Base-by-base conservation (phyloP, 2,797 vertebrate genomes). In the Brotula barbata region DNA sequence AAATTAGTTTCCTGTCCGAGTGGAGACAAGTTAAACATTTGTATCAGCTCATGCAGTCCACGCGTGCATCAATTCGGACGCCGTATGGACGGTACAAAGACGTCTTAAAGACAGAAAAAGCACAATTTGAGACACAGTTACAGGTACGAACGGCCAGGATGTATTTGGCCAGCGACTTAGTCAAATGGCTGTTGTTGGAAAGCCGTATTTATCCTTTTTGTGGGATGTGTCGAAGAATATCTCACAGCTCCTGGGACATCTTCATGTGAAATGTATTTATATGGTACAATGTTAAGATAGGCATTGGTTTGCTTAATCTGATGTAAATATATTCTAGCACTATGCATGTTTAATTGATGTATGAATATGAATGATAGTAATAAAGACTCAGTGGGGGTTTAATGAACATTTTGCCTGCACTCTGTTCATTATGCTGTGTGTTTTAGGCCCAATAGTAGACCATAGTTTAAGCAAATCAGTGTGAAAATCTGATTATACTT, bases 291-390 rank as follows among this genome's bases (percentile, higher is more conserved):
- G 79, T 73, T 75, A 67, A 80, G 71, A 79, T 79, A 81, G 59
- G 55, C 52, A 73, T 77, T 42, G 41, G 65, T 86, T 84, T 77
- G 74, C 68, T 77, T 66, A 73, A 83, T 62, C 71, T 68, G 64
- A 52, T 92, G 88, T 90, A 89, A 85, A 89, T 90, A 84, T 37
- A 78, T 84, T 68, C 54, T 81, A 65, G 72, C 48, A 85, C 83
- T 85, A 65, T 90, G 90, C 92, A 93, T 92, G 92, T 80, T 89
- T 82, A 88, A 82, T 88, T 75, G 77, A 70, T 92, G 90, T 91
- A 84, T 86, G 76, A 83, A 87, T 84, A 86, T 82, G 84, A 78
- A 85, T 83, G 68, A 83, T 79, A 83, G 85, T 85, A 89, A 89
- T 88, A 89, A 89, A 85, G 66, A 78, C n/a, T n/a, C n/a, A n/a